Base-by-base conservation (phyloP, 2,888 invertebrate genomes). In the Drosophila stalkeri region DNA sequence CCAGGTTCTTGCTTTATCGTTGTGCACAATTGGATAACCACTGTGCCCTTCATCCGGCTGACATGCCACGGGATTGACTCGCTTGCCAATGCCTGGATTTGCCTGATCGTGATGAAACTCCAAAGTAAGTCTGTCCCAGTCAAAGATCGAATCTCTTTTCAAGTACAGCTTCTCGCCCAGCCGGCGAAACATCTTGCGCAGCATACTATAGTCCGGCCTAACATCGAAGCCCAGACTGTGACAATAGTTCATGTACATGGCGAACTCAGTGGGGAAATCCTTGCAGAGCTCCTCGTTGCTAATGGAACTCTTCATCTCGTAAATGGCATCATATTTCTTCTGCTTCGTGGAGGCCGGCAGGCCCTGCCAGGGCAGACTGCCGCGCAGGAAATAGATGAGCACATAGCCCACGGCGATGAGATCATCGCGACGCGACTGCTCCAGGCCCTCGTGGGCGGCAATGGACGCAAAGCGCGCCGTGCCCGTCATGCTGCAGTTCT, bases 121-220 rank as follows among this genome's bases (percentile, higher is more conserved):
- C 93, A 97, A 98, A 94, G 98, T 98, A 92, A 99, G 95, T 96
- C 98, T 97, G 93, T 99, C 99, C 99, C 99, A 99, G 93, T 99
- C 99, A 92, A 98, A 99, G 62, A 99, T 97, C 93, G 98, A 98
- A 93, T 99, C 99, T 91, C 98, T 98, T 55, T 97, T 97, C 93
- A 98, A 98, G 59, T 97, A 98, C 93, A 99, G 97, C 86, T 97
- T 95, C 92, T 97, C 97, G 94, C 99, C 98, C 63, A 99, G 94
- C 66, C 97, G 97, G 69, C 98, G 95, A 94, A 99, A 99, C 85
- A 99, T 94, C 92, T 98, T 97, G 76, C 99, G 95, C 77, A 99
- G 94, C 93, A 97, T 97, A 88, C 96, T 96, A 93, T 99, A 99
- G 94, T 99, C 98, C 0, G 99, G 99, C 91, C 97, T 95, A 93